Percentiles rank a stretch among this genome's conserved stretches.
These are phyloP conservation scores for Panagrolaimus sp. DNA, from an alignment of 1,140 invertebrate genomes.

Conservation along the genomic window DNA sequence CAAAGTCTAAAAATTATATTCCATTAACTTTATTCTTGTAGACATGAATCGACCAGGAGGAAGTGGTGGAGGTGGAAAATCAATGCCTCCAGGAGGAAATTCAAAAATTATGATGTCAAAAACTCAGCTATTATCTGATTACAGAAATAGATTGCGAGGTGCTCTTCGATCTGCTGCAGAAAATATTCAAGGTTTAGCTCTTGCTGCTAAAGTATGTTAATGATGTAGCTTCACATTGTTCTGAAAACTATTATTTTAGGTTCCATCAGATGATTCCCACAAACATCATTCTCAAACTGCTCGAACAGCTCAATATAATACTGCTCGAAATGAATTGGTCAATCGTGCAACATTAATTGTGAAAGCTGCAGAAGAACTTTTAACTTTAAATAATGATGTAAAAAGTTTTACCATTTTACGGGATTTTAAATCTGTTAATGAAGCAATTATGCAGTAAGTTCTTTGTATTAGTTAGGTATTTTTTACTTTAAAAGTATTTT, in stretches of 20 bases:
- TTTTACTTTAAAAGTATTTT: no score
- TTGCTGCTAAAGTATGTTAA: neutral
- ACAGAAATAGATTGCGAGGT: neutral
- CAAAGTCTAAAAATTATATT: no score
- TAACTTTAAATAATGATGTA: constrained; percentile 5
- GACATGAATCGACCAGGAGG: no score
- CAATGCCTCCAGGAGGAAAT: neutral
- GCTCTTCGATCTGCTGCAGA: neutral
- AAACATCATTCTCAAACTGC: neutral
- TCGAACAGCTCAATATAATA: neutral
- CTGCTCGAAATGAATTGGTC: neutral
- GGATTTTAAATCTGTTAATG: constrained; percentile 12
- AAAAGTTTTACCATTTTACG: constrained; percentile 12
- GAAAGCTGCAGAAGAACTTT: constrained; percentile 1
- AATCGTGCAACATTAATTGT: constrained; percentile 5
- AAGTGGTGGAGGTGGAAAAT: no score
- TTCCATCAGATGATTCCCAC: neutral
- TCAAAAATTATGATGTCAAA: constrained; percentile 3
- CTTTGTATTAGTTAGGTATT: no score
- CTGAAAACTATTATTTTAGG: neutral
- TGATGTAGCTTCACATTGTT: neutral
- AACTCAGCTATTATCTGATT: neutral
- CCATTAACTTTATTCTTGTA: no score
- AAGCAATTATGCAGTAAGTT: neutral
- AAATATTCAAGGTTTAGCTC: constrained; percentile 2